These are phyloP conservation scores for Ophion ventricosus DNA, from an alignment of 2,888 invertebrate genomes.

Conservation along the genomic window DNA sequence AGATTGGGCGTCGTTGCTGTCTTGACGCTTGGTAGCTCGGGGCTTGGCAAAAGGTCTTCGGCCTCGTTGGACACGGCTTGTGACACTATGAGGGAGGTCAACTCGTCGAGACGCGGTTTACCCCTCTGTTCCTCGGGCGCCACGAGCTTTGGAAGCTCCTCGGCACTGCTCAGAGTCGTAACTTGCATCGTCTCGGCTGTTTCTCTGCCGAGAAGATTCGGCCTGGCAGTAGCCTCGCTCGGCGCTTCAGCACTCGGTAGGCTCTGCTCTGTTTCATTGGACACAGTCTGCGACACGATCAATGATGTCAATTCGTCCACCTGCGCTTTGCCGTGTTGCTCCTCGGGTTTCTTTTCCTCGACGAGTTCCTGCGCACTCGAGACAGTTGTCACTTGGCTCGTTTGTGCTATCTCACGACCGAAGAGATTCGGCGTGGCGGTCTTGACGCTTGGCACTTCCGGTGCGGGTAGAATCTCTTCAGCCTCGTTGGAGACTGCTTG, in stretches of 20 bases:
- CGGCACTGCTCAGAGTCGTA: slow-evolving; percentile 70
- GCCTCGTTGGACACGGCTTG: slow-evolving; percentile 72
- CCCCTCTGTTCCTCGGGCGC: slow-evolving; percentile 74
- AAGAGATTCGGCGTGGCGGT: slow-evolving; percentile 79
- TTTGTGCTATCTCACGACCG: slow-evolving; percentile 77
- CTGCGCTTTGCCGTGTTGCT: slow-evolving; percentile 65
- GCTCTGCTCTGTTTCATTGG: slow-evolving; percentile 69
- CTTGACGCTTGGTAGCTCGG: slow-evolving; percentile 75
- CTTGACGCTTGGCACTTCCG: slow-evolving; percentile 76
- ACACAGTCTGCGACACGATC: slow-evolving; percentile 68
- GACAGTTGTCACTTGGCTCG: slow-evolving; percentile 72
- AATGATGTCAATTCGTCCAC: slow-evolving; percentile 67
- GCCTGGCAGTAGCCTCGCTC: slow-evolving; percentile 68
- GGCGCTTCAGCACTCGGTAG: slow-evolving; percentile 64
- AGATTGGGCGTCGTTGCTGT: slow-evolving; percentile 80
- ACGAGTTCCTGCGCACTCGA: slow-evolving; percentile 73
- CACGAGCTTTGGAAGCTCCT: slow-evolving; percentile 63
- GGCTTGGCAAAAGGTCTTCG: slow-evolving; percentile 69
- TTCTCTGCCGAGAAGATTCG: slow-evolving; percentile 74
- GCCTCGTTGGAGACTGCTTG: slow-evolving; percentile 72
- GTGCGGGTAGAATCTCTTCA: slow-evolving; percentile 68
- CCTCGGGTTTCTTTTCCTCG: slow-evolving; percentile 65
- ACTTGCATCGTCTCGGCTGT: slow-evolving; percentile 80
- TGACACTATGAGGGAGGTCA: slow-evolving; percentile 73
- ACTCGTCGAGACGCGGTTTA: slow-evolving; percentile 73